These are phyloP conservation scores for Dascillus cervinus DNA, from an alignment of 2,888 invertebrate genomes.

Conservation along the genomic window DNA sequence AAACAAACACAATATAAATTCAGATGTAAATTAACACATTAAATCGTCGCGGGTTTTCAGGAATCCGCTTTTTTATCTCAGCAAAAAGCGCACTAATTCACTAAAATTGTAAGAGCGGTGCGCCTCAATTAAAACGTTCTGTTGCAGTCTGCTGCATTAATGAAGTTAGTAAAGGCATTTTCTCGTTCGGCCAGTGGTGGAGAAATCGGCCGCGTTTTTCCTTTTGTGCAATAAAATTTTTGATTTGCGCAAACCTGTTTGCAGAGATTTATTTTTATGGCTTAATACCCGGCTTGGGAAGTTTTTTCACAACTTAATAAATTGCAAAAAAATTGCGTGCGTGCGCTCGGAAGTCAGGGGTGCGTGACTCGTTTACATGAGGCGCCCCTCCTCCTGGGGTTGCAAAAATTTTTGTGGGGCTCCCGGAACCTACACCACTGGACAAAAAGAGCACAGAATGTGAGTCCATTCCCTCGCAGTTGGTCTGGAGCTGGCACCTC, in stretches of 20 bases:
- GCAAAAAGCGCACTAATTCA: slow-evolving; percentile 16
- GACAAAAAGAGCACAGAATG: slow-evolving; percentile 30
- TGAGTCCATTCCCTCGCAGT: slow-evolving; percentile 35
- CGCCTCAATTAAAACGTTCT: slow-evolving; percentile 18
- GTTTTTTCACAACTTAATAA: too few relatives aligned
- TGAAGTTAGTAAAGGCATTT: slow-evolving; percentile 23
- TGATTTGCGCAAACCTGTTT: too few relatives aligned
- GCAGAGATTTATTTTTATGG: background rate
- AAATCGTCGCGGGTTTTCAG: slow-evolving; percentile 7
- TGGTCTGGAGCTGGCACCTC: slow-evolving; percentile 33
- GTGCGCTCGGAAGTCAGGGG: background rate
- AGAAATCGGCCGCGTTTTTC: too few relatives aligned
- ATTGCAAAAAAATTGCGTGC: too few relatives aligned
- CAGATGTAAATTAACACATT: slow-evolving; percentile 23
- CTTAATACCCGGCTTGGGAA: background rate
- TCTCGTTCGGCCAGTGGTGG: slow-evolving; percentile 18
- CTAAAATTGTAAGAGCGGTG: slow-evolving; percentile 20
- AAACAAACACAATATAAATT: slow-evolving; percentile 12
- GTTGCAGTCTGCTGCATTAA: slow-evolving; percentile 21
- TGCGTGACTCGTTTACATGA: background rate
- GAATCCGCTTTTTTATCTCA: slow-evolving; percentile 18
- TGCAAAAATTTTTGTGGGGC: background rate
- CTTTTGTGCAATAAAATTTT: too few relatives aligned
- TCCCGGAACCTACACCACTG: slow-evolving; percentile 28
- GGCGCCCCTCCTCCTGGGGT: background rate